Evolutionary conservation across 2,888 invertebrate genomes (phyloP).

Genomic region (Cataglyphis altisquamis): DNA sequence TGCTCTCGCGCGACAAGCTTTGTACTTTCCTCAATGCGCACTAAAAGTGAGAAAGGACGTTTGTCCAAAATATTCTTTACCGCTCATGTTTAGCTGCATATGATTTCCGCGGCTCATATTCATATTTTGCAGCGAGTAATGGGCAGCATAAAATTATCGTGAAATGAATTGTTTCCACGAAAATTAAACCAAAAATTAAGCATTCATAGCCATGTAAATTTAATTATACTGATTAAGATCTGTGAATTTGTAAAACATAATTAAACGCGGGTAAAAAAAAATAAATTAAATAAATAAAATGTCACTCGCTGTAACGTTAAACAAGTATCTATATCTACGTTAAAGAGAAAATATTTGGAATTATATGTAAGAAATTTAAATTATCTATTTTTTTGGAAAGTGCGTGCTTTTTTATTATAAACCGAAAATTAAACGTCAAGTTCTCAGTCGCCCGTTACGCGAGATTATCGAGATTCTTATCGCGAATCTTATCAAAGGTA

Average conservation of each 20-base stretch:
- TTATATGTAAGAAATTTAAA: neutral
- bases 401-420: neutral
- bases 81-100: constrained; percentile 1
- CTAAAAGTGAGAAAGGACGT: neutral
- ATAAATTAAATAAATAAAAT: neutral
- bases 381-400: neutral
- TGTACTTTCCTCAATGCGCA: constrained; percentile 5
- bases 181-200: constrained; percentile 34
- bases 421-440: neutral
- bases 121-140: constrained; percentile 26
- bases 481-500: constrained; percentile 20
- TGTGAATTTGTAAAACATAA: constrained; percentile 20
- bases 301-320: neutral
- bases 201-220: constrained; percentile 37
- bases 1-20: constrained; percentile 1
- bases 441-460: constrained; percentile 28
- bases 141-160: constrained; percentile 26
- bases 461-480: constrained; percentile 14
- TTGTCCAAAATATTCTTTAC: constrained; percentile 19
- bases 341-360: neutral
- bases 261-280: neutral
- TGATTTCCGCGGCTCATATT: constrained; percentile 16
- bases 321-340: neutral
- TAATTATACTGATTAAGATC: constrained; percentile 10
- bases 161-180: constrained; percentile 13